A percentile compares a stretch with the other conserved stretches of the same genome.
Evolutionary conservation across 2,888 invertebrate genomes (phyloP).

Genomic region (Macaria liturata): DNA sequence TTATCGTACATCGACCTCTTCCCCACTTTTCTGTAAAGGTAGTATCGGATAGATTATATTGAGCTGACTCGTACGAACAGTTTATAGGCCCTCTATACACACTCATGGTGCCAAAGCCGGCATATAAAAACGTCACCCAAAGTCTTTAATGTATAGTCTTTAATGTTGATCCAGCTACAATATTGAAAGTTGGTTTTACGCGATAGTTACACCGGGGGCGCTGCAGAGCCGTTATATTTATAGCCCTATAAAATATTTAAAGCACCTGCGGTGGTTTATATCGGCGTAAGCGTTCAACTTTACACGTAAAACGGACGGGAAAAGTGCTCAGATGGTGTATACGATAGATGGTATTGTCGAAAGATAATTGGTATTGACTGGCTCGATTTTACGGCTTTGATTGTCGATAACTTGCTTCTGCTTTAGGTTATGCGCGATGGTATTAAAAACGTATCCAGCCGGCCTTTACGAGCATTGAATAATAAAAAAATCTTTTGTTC

Average conservation of each 20-base stretch:
- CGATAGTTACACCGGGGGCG: slow-evolving; percentile 42
- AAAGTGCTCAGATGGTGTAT: slow-evolving; percentile 1
- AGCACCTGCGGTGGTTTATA: slow-evolving; percentile 62
- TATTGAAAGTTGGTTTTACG: slow-evolving; percentile 43
- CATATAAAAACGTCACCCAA: not conserved
- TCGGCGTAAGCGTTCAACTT: slow-evolving; percentile 38
- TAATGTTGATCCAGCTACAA: slow-evolving; percentile 19
- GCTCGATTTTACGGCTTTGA: not conserved
- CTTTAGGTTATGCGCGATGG: too few relatives aligned
- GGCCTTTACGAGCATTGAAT: too few relatives aligned
- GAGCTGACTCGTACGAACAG: too few relatives aligned
- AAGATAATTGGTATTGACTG: slow-evolving; percentile 7
- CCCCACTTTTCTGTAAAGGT: too few relatives aligned
- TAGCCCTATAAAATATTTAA: slow-evolving; percentile 61
- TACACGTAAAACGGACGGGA: slow-evolving; percentile 23
- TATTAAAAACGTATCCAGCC: too few relatives aligned
- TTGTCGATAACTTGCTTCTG: too few relatives aligned
- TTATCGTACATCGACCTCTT: too few relatives aligned
- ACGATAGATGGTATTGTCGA: slow-evolving; percentile 21
- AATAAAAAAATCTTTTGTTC: too few relatives aligned
- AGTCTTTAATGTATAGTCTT: slow-evolving; percentile 3
- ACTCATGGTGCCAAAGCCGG: too few relatives aligned
- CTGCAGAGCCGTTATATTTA: slow-evolving; percentile 52
- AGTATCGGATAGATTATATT: too few relatives aligned
- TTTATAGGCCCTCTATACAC: too few relatives aligned